Conservation (phyloP, 1,140 invertebrate species). For the Papilio machaon region DNA sequence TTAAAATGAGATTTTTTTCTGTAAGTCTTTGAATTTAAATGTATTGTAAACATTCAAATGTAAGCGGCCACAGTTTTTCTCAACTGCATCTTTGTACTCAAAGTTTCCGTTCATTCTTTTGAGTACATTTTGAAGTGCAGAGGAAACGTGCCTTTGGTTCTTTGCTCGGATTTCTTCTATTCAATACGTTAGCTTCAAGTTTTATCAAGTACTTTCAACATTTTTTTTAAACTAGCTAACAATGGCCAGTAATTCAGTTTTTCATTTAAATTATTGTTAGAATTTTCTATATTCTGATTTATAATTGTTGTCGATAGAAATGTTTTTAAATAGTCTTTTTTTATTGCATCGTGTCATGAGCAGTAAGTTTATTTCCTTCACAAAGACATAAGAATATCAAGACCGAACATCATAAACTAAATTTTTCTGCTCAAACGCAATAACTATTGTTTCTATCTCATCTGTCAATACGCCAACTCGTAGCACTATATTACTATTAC, state of each 20-base stretch:
- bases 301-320: too few relatives aligned
- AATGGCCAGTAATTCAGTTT: background rate
- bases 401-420: too few relatives aligned
- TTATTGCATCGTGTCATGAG: too few relatives aligned
- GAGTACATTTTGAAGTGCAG: background rate
- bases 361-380: too few relatives aligned
- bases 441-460: too few relatives aligned
- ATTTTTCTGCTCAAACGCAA: too few relatives aligned
- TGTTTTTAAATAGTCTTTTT: too few relatives aligned
- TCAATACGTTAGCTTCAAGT: constrained; percentile 18
- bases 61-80: background rate
- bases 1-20: too few relatives aligned
- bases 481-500: too few relatives aligned
- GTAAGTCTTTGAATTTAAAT: too few relatives aligned
- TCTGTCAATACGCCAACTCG: too few relatives aligned
- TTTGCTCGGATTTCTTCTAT: background rate
- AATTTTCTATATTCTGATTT: background rate
- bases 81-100: background rate
- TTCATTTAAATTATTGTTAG: background rate
- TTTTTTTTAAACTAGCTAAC: background rate
- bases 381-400: too few relatives aligned
- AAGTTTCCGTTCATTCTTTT: constrained; percentile 4
- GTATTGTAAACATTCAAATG: background rate
- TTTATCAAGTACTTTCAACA: constrained; percentile 13
- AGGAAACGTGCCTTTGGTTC: background rate